Percentiles rank a stretch among this genome's conserved stretches.
Conservation (phyloP, 2,888 invertebrate genomes). For the Drosophila buzzatii region DNA sequence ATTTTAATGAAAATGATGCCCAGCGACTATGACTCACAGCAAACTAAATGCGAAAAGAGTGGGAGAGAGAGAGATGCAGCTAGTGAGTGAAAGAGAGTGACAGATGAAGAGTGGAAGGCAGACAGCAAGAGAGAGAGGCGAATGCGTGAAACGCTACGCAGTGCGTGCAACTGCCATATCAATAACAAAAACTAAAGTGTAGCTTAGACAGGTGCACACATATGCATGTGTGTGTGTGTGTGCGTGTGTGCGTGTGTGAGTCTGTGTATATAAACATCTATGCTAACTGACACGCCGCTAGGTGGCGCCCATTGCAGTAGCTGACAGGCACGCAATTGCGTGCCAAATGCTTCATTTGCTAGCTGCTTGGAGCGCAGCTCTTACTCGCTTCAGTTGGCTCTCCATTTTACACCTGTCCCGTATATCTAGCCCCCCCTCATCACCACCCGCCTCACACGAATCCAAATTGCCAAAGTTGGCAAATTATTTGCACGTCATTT, state of each 20-base stretch:
- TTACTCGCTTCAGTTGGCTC: background rate
- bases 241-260: slow-evolving; percentile 3
- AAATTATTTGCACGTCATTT: slow-evolving; percentile 59
- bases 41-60: background rate
- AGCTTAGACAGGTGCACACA: slow-evolving; percentile 23
- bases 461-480: slow-evolving; percentile 15
- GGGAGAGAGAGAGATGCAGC: background rate
- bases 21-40: slow-evolving; percentile 67
- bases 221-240: background rate
- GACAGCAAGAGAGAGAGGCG: slow-evolving; percentile 10
- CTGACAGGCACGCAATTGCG: slow-evolving; percentile 52
- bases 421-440: background rate
- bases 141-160: slow-evolving; percentile 52
- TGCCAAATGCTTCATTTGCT: slow-evolving; percentile 29
- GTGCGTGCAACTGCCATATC: slow-evolving; percentile 79
- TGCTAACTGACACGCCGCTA: slow-evolving; percentile 54
- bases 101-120: background rate
- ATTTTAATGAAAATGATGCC: slow-evolving; percentile 77
- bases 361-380: background rate
- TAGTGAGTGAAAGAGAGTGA: background rate
- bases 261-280: slow-evolving; percentile 31
- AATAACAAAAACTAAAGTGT: slow-evolving; percentile 64
- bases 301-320: slow-evolving; percentile 46
- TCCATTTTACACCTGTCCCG: background rate
- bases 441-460: background rate